Conservation (phyloP, 1,140 invertebrate genomes). For the Monochamus saltuarius region DNA sequence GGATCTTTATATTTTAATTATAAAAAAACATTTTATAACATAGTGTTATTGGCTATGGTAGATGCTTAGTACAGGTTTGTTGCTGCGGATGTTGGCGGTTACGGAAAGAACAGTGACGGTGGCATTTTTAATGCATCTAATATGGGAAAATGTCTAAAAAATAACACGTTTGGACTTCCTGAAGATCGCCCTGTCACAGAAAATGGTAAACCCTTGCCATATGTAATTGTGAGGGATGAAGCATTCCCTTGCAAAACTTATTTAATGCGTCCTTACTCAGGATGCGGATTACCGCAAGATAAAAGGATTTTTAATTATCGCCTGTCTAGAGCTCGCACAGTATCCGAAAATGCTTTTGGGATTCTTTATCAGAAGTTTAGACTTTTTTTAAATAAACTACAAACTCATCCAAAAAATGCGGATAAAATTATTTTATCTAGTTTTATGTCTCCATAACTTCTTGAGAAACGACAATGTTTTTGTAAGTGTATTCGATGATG, state of each 20-base stretch:
- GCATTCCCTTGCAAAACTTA: constrained; percentile 1
- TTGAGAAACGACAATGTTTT: constrained; percentile 10
- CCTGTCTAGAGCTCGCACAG: not conserved
- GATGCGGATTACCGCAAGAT: constrained; percentile 6
- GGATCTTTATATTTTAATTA: constrained; percentile 18
- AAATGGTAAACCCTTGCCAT: constrained; percentile 20
- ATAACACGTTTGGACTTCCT: constrained; percentile 23
- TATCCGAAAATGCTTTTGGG: constrained; percentile 11
- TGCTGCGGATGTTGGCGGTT: constrained; percentile 48
- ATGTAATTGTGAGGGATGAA: constrained; percentile 18
- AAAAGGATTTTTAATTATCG: constrained; percentile 15
- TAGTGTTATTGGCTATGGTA: constrained; percentile 37
- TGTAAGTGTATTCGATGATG: constrained; percentile 19
- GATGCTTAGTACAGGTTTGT: constrained; percentile 52
- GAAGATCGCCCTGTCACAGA: constrained; percentile 20
- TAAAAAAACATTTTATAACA: constrained; percentile 16
- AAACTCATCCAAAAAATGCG: not conserved
- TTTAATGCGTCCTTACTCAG: constrained; percentile 3
- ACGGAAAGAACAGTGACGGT: constrained; percentile 42
- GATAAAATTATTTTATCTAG: constrained; percentile 13
- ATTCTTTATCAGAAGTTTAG: constrained; percentile 5
- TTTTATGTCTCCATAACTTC: constrained; percentile 22
- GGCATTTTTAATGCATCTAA: constrained; percentile 22
- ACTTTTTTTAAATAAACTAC: constrained; percentile 9
- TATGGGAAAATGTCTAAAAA: constrained; percentile 21